These are phyloP conservation scores for Sitta carolinensis DNA, from an alignment of 2,797 vertebrate genomes.

Conservation along the genomic window DNA sequence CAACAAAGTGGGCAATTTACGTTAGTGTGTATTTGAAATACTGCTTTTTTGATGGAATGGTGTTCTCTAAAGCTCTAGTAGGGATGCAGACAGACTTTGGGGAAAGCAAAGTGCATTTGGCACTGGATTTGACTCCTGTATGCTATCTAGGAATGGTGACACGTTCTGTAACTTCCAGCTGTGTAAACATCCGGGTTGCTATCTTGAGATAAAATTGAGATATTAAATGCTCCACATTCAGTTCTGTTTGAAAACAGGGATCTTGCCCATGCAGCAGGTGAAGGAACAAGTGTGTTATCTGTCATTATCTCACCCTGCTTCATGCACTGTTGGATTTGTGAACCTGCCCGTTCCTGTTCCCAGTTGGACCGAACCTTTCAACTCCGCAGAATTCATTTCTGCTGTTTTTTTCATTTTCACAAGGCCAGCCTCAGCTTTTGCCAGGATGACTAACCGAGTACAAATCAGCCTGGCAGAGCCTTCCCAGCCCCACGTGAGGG, in stretches of 20 bases:
- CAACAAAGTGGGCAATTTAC: background rate
- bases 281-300: background rate
- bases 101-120: background rate
- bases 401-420: background rate
- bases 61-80: background rate
- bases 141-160: background rate
- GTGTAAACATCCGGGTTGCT: background rate
- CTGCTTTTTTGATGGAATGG: background rate
- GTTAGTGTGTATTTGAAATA: background rate
- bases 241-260: background rate
- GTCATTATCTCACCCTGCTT: background rate
- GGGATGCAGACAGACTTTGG: background rate
- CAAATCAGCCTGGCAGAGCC: constrained; percentile 6
- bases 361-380: background rate
- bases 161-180: background rate
- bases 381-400: background rate
- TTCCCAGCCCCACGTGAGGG: background rate
- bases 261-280: background rate
- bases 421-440: background rate
- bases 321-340: background rate
- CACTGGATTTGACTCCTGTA: background rate
- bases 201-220: background rate
- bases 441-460: background rate
- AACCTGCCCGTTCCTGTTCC: background rate
- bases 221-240: background rate